Evolutionary conservation across 2,797 vertebrate species (phyloP).

Genomic region (Miichthys miiuy): DNA sequence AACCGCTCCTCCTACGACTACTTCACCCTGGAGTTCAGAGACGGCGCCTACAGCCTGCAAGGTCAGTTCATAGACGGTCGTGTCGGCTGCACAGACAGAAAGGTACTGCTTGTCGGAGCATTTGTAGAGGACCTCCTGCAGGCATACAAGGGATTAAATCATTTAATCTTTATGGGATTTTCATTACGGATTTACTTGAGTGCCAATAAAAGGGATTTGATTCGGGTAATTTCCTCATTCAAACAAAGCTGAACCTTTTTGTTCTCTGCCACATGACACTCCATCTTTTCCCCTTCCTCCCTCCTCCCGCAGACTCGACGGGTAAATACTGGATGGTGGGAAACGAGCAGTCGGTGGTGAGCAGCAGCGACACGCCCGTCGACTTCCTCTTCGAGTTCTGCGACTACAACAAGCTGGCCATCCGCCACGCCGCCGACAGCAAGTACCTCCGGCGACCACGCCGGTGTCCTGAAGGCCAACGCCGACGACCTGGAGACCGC

Average conservation of each 20-base stretch:
- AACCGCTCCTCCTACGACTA: conserved; percentile 97
- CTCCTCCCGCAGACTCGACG: conserved; percentile 88
- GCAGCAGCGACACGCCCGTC: conserved; percentile 93
- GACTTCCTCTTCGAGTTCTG: conserved; percentile 99
- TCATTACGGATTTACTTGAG: conserved; percentile 43
- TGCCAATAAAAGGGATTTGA: conserved; percentile 56
- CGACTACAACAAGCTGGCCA: conserved; percentile 97
- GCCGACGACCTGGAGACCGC: conserved; percentile 92
- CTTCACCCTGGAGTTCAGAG: conserved; percentile 94
- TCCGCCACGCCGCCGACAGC: conserved; percentile 89
- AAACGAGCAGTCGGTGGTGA: conserved; percentile 91
- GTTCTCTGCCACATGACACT: not conserved
- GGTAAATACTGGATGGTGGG: conserved; percentile 98
- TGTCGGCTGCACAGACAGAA: too few species aligned
- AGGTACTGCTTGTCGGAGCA: not conserved
- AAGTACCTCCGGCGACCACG: conserved; percentile 98
- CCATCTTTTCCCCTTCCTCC: not conserved
- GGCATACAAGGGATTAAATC: conserved; percentile 45
- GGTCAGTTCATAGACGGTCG: conserved; percentile 75
- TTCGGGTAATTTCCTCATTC: conserved; percentile 31
- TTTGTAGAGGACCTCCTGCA: conserved; percentile 20
- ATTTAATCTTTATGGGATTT: conserved; percentile 36
- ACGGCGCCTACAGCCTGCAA: conserved; percentile 96
- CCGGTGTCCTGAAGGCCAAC: conserved; percentile 96
- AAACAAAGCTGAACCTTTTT: conserved; percentile 38